Evolutionary conservation across 2,888 invertebrate species (phyloP).

Genomic region (Mycalesis mineus): DNA sequence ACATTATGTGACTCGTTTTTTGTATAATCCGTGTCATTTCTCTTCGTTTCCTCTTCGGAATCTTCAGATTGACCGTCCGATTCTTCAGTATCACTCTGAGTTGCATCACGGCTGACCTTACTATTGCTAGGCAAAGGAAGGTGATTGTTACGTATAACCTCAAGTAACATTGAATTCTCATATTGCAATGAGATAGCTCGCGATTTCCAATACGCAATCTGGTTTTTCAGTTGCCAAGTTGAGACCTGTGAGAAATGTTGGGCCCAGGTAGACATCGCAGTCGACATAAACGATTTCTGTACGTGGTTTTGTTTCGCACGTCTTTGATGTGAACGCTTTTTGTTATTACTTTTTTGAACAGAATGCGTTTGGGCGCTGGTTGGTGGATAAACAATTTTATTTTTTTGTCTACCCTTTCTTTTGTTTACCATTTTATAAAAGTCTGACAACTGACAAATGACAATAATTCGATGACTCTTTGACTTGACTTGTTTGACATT

Average conservation of each 20-base stretch:
- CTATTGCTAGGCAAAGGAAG: conserved; percentile 14
- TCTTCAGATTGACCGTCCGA: neutral
- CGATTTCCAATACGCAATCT: conserved; percentile 80
- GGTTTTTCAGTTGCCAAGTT: conserved; percentile 76
- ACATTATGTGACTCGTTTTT: conserved; percentile 40
- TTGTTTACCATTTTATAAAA: neutral
- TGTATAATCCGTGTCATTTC: conserved; percentile 26
- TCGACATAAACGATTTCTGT: conserved; percentile 27
- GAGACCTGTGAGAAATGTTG: conserved; percentile 57
- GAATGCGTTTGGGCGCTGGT: neutral
- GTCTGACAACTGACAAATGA: neutral
- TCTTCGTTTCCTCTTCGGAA: neutral
- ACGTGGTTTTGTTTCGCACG: conserved; percentile 31
- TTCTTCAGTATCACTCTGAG: conserved; percentile 29
- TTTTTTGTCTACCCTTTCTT: neutral
- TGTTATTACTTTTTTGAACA: conserved; percentile 9
- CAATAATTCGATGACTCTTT: no score
- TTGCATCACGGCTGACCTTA: neutral
- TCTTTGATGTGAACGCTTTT: conserved; percentile 32
- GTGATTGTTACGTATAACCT: conserved; percentile 62
- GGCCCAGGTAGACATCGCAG: conserved; percentile 63
- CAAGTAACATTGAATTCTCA: conserved; percentile 77
- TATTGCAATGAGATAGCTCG: conserved; percentile 75
- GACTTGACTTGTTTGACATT: neutral
- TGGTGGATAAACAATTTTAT: neutral